Percentiles rank a stretch among this genome's conserved stretches.
These are phyloP conservation scores for Sprattus sprattus DNA, from an alignment of 2,113 vertebrate genomes.

Conservation along the genomic window DNA sequence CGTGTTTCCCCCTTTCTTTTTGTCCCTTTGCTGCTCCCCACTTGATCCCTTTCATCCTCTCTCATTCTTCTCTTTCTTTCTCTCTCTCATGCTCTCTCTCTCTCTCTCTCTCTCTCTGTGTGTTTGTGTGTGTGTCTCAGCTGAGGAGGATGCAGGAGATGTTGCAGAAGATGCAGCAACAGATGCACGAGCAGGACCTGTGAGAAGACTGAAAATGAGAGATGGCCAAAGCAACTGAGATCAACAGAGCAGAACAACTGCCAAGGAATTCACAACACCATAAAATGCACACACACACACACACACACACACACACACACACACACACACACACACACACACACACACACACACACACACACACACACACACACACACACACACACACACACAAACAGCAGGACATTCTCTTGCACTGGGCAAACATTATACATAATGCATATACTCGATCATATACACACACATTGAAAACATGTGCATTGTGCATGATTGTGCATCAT, in stretches of 20 bases:
- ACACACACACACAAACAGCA: not conserved
- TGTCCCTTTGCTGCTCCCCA: not conserved
- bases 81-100: not conserved
- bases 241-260: not conserved
- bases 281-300: not conserved
- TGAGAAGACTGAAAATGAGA: constrained; percentile 38
- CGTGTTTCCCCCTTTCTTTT: not conserved
- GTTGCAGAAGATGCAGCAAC: constrained; percentile 75
- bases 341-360: not conserved
- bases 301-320: not conserved
- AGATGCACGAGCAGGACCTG: constrained; percentile 73
- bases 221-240: not conserved
- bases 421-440: not conserved
- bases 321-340: not conserved
- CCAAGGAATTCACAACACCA: not conserved
- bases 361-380: not conserved
- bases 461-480: too few relatives aligned
- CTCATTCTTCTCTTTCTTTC: not conserved
- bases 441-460: too few relatives aligned
- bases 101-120: not conserved
- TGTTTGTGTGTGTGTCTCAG: constrained; percentile 42
- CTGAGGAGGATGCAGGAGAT: constrained; percentile 73
- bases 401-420: too few relatives aligned
- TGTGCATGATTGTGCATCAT: too few relatives aligned
- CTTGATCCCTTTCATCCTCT: not conserved